phyloP scores from a whole-genome alignment of 35 echinoderm and acorn worm species.

The Lytechinus pictus region DNA sequence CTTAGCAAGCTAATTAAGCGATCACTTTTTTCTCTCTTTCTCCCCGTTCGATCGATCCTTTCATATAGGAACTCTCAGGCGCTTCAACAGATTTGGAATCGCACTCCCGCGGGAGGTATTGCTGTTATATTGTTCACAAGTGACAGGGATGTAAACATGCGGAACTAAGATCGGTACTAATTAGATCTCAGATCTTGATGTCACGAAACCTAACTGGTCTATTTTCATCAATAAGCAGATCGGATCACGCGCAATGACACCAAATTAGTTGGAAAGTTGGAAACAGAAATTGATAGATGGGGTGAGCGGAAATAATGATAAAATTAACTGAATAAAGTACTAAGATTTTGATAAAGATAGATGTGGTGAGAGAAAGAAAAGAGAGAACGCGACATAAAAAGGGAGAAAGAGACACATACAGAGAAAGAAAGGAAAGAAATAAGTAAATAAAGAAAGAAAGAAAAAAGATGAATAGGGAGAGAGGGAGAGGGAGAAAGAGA shows the following conservation, averaged over 20 bases:
- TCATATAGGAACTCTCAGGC: not conserved
- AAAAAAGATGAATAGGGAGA: too few relatives aligned
- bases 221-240: not conserved
- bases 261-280: not conserved
- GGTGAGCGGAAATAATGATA: too few relatives aligned
- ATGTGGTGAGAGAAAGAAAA: too few relatives aligned
- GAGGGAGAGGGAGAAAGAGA: too few relatives aligned
- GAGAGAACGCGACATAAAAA: too few relatives aligned
- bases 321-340: too few relatives aligned
- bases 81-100: not conserved
- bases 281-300: not conserved
- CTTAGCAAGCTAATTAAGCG: not conserved
- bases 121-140: not conserved
- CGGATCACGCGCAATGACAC: not conserved
- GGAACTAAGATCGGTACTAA: not conserved
- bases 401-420: too few relatives aligned
- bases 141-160: not conserved
- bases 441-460: too few relatives aligned
- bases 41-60: not conserved
- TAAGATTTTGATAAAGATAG: too few relatives aligned
- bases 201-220: not conserved
- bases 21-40: not conserved
- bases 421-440: too few relatives aligned
- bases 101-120: not conserved
- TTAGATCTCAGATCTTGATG: not conserved